Base-by-base conservation (phyloP, 2,797 vertebrate genomes). In the Rhinoraja longicauda region DNA sequence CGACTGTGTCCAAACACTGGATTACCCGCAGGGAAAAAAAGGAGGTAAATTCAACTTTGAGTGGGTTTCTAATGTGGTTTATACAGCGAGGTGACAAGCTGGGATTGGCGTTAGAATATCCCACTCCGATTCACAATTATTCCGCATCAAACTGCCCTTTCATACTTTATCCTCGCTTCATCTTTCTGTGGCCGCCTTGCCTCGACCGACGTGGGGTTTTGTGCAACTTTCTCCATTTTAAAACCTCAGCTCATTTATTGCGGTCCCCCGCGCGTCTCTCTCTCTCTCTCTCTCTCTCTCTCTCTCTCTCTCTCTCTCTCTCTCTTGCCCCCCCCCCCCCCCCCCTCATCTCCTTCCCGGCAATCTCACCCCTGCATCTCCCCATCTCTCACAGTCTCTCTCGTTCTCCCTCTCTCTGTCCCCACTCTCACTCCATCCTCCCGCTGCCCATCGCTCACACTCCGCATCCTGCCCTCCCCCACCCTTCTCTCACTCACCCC, bases 231-330 rank as follows among this genome's bases (percentile, higher is more conserved):
- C n/a, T n/a, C 84, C 64, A 2, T 57, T 29, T 86, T 86, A 57
- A 15, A n/a, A 7, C 15, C 13, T 15, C n/a, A 59, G 82, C 57
- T 32, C 57, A 17, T 62, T 62, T n/a, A 86, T 86, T 62, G 29
- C 29, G 0, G 1, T 86, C 24, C 32, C 64, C 24, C 88, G 17
- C 62, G n/a, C 7, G 7, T 0, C 70, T 17, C n/a, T 19, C 62
- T 32, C 92, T 90, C 81, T 75, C 93, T 62, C 39, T 36, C 93
- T 88, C 76, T 81, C 32, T 88, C 67, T 73, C 67, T n/a, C 24
- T n/a, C n/a, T n/a, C n/a, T n/a, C n/a, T n/a, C 39, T 39, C 1
- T 39, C 39, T 39, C 39, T 39, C 1, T 39, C 39, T 39, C 39
- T 39, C 39, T 39, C 39, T 39, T 1, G 39, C 39, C 32, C 90